Base-by-base conservation (phyloP, 1,140 invertebrate species). In the Himalopsyche phryganea region DNA sequence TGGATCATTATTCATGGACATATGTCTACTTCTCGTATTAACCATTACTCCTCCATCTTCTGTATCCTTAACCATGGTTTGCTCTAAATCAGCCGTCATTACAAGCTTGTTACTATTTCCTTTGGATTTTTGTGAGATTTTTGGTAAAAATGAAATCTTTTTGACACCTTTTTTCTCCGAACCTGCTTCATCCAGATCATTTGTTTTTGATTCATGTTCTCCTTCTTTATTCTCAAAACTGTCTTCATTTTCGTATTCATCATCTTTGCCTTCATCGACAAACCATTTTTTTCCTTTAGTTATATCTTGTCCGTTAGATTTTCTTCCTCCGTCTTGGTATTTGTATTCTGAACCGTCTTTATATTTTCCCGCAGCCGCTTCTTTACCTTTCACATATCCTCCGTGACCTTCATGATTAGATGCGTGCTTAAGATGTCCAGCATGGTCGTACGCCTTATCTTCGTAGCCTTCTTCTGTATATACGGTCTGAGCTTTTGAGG, bases 381-480 rank as follows among this genome's bases (percentile, higher is more conserved):
- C 70, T 41, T 73, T 68, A 67, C 73, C 67, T 64, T 72, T 73
- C 0, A 75, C 59, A 60, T 66, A 73, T 40, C 75, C 76, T 47
- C 70, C 71, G 60, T 78, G 76, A 10, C 61, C 68, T 71, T 73
- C 75, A 44, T 76, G 69, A 63, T 71, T 82, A 69, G 81, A 82
- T 74, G 85, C 86, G 59, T 85, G 80, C 63, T 86, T 85, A 45
- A 84, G 77, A 68, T 85, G 85, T 23, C 85, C 86, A 9, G 79
- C 87, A 65, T 90, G 88, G 68, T 90, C 87, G 64, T 90, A 90
- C 5, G 81, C 86, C 0, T 81, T 78, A 70, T 90, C 87, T 72
- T 89, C 86, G 60, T 88, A 89, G 0, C 88, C 88, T 76, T 90
- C 86, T 72, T 90, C 88, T 3, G 84, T 83, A 64, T 89, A 90